Base-by-base conservation (phyloP, 2,797 vertebrate species). In the Buphagus erythrorhynchus region DNA sequence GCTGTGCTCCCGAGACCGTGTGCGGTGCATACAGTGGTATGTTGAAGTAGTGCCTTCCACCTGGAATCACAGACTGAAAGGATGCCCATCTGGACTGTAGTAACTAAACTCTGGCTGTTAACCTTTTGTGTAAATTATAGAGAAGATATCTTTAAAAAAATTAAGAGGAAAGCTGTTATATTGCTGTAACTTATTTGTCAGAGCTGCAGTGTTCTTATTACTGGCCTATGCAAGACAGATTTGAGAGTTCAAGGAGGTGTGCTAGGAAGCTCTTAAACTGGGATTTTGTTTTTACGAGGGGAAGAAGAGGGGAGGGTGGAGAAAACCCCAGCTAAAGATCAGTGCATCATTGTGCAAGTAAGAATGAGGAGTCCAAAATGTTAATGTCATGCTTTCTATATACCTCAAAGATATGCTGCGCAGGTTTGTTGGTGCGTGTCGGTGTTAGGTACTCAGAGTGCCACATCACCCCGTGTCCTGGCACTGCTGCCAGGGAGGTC, bases 141-240 rank as follows among this genome's bases (percentile, higher is more conserved):
- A 97, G 96, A 95, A 97, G 90, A 93, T 96, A 94, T 95, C 95
- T 98, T 97, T 91, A 78, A 87, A 96, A 66, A 91, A 68, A 93
- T 40, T 88, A 95, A 95, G 91, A 94, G 61, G 89, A 96, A 95
- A 96, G 95, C 92, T 96, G 95, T 97, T 96, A 71, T 97, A 97
- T 96, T 97, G 93, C 95, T 95, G 84, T 96, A 97, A 97, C 92
- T 97, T 98, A 97, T 98, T 96, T 98, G 97, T 97, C 84, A 90
- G 93, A 91, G 95, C 97, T 95, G 96, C 97, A 96, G 97, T 97
- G 91, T 97, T 97, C 97, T 97, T 96, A 91, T 96, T 97, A 94
- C 96, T 97, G 95, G 91, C 97, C 97, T 96, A 95, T 95, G 95
- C 90, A 95, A 96, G 96, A 96, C 75, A 91, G 89, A 93, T 84